A percentile compares a stretch with the other conserved stretches of the same genome.
phyloP scores from a whole-genome alignment of 2,797 vertebrate species.

The Peromyscus aztecus region DNA sequence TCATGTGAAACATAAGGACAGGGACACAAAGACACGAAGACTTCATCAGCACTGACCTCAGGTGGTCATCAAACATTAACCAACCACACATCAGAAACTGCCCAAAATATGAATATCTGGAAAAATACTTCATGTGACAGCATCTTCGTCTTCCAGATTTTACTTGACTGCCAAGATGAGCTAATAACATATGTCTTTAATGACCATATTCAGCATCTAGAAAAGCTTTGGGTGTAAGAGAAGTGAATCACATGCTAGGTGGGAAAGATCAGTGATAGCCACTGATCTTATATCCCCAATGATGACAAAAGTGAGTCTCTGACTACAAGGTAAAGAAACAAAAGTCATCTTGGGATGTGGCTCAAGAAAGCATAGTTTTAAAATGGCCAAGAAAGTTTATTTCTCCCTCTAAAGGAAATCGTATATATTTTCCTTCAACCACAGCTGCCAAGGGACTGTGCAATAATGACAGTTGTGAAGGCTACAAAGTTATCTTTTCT shows the following conservation, averaged over 20 bases:
- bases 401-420: background rate
- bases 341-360: background rate
- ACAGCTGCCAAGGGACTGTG: background rate
- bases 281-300: background rate
- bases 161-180: background rate
- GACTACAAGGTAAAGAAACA: slow-evolving; percentile 10
- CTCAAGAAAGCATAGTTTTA: background rate
- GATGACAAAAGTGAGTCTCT: background rate
- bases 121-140: background rate
- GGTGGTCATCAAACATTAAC: background rate
- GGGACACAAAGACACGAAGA: background rate
- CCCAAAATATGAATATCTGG: background rate
- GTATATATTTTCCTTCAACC: background rate
- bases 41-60: background rate
- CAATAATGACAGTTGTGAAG: background rate
- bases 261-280: background rate
- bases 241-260: background rate
- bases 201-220: background rate
- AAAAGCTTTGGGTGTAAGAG: background rate
- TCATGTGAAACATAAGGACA: background rate
- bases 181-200: no score
- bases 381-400: slow-evolving; percentile 23
- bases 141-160: background rate
- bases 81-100: background rate
- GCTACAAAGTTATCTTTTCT: background rate